Evolutionary conservation across 37 sponge, comb jelly and placozoan genomes (phyloP), one percentile per base, ranked within the genome.

Genomic region (Haliclona indistincta): DNA sequence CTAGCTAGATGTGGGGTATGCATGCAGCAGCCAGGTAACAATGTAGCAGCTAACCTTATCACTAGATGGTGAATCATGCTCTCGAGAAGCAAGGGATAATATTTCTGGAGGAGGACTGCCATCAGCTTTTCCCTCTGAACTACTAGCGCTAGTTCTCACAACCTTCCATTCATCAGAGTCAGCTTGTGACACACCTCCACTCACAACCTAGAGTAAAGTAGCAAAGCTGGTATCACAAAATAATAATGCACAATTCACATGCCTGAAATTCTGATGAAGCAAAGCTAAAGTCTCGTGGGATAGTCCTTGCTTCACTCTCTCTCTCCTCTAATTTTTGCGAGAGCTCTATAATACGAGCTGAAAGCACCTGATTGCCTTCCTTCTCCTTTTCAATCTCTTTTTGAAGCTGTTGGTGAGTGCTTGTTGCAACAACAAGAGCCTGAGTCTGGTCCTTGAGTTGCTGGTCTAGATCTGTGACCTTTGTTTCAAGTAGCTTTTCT

Each of bases 241-340:
- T 3, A 2, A 20, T 15, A 51, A 2, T 8, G 17, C 13, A 42
- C 1, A 20, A 2, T 45, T 28, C 47, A 69, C 70, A 79, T 54
- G 73, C 82, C 71, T 71, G 71, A 53, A 82, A 64, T 53, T 60
- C 71, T 8, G 73, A 73, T 25, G 74, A 82, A 0, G 71, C 68
- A 64, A 58, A 67, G n/a, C 65, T 68, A 30, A 52, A 47, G 33
- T 37, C 70, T 29, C 68, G 26, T 26, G 45, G 26, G 39, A 77
- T 66, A 3, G 38, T 51, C 8, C 44, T 33, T n/a, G n/a, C n/a
- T n/a, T n/a, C n/a, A n/a, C n/a, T n/a, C 22, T 66, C 67, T 20
- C 56, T 36, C 40, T 77, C 8, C 54, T 77, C 67, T n/a, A 77
- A 22, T 15, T 37, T 32, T 15, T 10, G 37, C 3, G 36, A 35